Evolutionary conservation across 2,888 invertebrate genomes (phyloP).

Genomic region (Campopleginae sp.): DNA sequence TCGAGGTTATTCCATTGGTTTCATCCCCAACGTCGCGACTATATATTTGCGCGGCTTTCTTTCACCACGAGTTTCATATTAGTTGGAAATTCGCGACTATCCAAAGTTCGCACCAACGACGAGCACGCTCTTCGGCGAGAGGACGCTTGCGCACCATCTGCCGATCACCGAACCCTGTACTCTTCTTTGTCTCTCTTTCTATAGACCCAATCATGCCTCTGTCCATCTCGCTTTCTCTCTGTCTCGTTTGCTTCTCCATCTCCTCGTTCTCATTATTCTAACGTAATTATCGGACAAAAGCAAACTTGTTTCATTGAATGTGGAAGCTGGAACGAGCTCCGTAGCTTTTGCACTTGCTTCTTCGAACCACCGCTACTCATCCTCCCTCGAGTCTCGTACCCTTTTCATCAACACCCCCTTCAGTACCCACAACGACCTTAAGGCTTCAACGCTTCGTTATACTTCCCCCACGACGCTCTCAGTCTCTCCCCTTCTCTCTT

Average conservation of each 20-base stretch:
- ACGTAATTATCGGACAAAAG: slow-evolving; percentile 81
- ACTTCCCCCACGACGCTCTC: slow-evolving; percentile 10
- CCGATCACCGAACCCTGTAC: slow-evolving; percentile 55
- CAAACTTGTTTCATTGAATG: slow-evolving; percentile 82
- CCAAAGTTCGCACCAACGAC: slow-evolving; percentile 48
- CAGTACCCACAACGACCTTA: slow-evolving; percentile 26
- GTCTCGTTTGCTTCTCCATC: slow-evolving; percentile 57
- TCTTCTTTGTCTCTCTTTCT: neutral
- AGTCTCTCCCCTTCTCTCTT: slow-evolving; percentile 9
- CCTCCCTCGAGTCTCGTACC: slow-evolving; percentile 32
- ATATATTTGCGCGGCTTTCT: slow-evolving; percentile 70
- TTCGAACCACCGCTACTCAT: slow-evolving; percentile 24
- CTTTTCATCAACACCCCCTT: slow-evolving; percentile 53
- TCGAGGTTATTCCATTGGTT: slow-evolving; percentile 32
- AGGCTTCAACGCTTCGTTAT: slow-evolving; percentile 34
- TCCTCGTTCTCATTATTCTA: slow-evolving; percentile 77
- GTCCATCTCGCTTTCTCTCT: neutral
- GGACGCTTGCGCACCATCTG: slow-evolving; percentile 53
- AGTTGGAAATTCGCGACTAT: slow-evolving; percentile 76
- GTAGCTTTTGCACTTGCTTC: slow-evolving; percentile 29
- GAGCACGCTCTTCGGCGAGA: slow-evolving; percentile 42
- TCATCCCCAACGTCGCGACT: slow-evolving; percentile 34
- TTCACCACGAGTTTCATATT: slow-evolving; percentile 80
- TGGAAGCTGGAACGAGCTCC: slow-evolving; percentile 48
- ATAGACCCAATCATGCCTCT: neutral